Evolutionary conservation across 1,140 invertebrate genomes (phyloP), one percentile per base, ranked within the genome.

Genomic region (Tetramorium alpestre): DNA sequence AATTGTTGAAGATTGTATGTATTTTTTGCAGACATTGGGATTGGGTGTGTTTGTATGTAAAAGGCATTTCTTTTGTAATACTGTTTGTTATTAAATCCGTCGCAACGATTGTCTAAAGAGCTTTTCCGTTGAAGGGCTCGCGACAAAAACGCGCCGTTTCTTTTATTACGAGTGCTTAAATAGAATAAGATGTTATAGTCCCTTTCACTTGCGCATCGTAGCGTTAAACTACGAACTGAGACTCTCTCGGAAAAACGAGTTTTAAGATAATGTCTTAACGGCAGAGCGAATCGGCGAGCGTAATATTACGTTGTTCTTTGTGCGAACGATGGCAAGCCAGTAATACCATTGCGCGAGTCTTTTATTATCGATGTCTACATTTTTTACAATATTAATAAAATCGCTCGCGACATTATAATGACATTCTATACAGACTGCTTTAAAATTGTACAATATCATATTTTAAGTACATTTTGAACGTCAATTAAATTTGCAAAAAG

Each of bases 1-100:
- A 41, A 82, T 33, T 28, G 62, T 86, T 25, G 67, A 33, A 28
- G 4, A 62, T 64, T 88, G 41, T 62, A 82, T 76, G 49, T 69
- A 65, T 80, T 77, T 87, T 85, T 85, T 65, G 77, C 62, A 60
- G 38, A 25, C 47, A 69, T 70, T 77, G 70, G 18, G 70, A 13
- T 67, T 75, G 65, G 58, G n/a, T 85, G 47, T 69, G 88, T 90
- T 91, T 91, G 89, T 88, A 92, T 92, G 70, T 67, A 90, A 91
- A 91, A 90, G 85, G 65, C 54, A 64, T 70, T 78, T 70, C 73
- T 75, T 87, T 87, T 38, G 75, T 58, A 76, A n/a, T 51, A 86
- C 87, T 73, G 58, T 89, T 87, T 84, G 90, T 91, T 92, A 93
- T 93, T 89, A 92, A 89, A 91, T 92, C 89, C 81, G 85, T 90